Conservation (phyloP, 2,113 vertebrate genomes). For the Catharus fuscescens region DNA sequence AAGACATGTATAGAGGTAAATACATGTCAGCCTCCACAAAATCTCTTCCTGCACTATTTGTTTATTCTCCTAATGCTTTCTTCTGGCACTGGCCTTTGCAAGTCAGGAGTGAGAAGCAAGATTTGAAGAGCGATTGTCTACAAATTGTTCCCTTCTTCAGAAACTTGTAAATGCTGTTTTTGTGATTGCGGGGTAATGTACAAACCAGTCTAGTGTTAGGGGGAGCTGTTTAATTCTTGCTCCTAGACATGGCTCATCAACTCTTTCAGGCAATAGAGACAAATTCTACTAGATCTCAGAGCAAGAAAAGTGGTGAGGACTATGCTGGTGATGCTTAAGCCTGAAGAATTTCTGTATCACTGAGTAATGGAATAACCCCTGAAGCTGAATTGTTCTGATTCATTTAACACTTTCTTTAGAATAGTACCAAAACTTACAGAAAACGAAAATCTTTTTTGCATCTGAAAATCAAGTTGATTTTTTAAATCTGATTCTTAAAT, state of each 20-base stretch:
- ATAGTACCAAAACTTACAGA: neutral
- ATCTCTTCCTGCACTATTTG: neutral
- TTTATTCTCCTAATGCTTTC: neutral
- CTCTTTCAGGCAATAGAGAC: neutral
- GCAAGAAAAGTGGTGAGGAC: neutral
- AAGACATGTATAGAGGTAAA: neutral
- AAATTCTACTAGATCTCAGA: neutral
- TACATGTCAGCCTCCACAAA: neutral
- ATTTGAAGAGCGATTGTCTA: neutral
- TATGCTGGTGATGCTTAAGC: neutral
- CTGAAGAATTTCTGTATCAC: neutral
- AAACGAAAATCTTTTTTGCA: neutral
- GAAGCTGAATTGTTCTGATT: neutral
- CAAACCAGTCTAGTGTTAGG: neutral
- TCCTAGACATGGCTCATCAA: neutral
- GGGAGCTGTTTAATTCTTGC: neutral
- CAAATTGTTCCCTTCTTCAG: neutral
- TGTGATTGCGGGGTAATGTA: neutral
- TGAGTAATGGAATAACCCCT: neutral
- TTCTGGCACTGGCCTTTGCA: neutral
- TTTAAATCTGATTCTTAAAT: neutral
- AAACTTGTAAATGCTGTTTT: neutral
- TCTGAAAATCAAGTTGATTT: neutral
- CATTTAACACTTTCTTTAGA: neutral
- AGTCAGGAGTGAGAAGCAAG: neutral